Evolutionary conservation across 2,888 invertebrate genomes (phyloP), one percentile per base, ranked within the genome.

Genomic region (Epirrita christyi): DNA sequence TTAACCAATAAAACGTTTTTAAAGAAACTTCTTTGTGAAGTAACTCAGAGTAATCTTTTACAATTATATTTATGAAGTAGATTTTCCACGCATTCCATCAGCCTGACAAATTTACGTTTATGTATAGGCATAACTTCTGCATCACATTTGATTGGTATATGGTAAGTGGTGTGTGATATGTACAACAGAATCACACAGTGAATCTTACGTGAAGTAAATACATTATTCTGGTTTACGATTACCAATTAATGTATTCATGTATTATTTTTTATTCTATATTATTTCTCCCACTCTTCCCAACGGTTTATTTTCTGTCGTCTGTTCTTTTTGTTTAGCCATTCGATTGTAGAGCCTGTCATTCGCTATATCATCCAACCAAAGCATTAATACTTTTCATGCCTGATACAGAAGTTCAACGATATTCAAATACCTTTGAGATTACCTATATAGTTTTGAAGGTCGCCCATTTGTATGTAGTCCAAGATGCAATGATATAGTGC

Each of bases 401-500:
- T 32, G 0, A 14, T 40, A 40, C 36, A 32, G 32, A 32, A 11
- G 1, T 54, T 27, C 21, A 32, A 27, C 11, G 29, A 36, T 29
- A 49, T 41, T 14, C 13, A 55, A 55, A 59, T 54, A 52, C 43
- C 45, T 49, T 51, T 47, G 52, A 46, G 40, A 15, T 46, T 55
- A 45, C 53, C 43, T 57, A 72, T 70, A 61, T 64, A 49, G 38
- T 61, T 69, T 64, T 66, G 73, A 81, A 80, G 78, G 76, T 67
- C 73, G 62, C 53, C 46, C 55, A 74, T 75, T 77, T 64, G 68
- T 72, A 74, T 75, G 73, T 71, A 66, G 68, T 71, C 68, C 61
- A 69, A 71, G 70, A 71, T 72, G 74, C 65, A 69, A 74, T 74
- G 72, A 73, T 72, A 73, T 68, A 63, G 59, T 67, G 71, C 71